Conservation (phyloP, 2,888 invertebrate species). For the Junonia oenone region DNA sequence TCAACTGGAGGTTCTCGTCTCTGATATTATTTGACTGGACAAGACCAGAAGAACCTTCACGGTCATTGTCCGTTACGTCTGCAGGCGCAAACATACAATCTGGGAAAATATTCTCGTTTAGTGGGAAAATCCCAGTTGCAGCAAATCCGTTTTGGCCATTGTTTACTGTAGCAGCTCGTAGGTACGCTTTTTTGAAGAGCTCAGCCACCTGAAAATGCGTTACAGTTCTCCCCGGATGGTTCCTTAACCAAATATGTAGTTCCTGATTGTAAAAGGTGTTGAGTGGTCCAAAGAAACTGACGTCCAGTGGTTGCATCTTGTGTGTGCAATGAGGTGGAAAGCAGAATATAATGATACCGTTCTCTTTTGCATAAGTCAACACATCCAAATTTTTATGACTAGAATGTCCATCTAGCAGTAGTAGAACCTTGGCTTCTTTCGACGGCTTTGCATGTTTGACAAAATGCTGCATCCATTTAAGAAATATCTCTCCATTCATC, state of each 20-base stretch:
- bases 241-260: neutral
- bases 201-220: neutral
- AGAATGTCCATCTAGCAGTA: neutral
- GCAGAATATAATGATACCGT: neutral
- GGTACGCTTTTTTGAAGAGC: neutral
- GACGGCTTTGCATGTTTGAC: too few relatives aligned
- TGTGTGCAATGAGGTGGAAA: conserved; percentile 39
- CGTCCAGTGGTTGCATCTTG: conserved; percentile 41
- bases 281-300: conserved; percentile 38
- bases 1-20: too few relatives aligned
- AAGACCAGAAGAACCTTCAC: too few relatives aligned
- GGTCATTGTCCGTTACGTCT: neutral
- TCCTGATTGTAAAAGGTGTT: conserved; percentile 25
- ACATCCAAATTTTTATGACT: neutral
- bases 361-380: neutral
- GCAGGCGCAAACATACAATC: neutral
- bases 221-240: neutral
- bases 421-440: neutral
- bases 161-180: neutral
- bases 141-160: neutral
- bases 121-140: neutral
- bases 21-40: too few relatives aligned
- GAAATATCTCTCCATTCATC: too few relatives aligned
- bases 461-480: too few relatives aligned
- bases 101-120: neutral